Evolutionary conservation across 2,113 vertebrate species (phyloP).

Genomic region (Scomber japonicus): DNA sequence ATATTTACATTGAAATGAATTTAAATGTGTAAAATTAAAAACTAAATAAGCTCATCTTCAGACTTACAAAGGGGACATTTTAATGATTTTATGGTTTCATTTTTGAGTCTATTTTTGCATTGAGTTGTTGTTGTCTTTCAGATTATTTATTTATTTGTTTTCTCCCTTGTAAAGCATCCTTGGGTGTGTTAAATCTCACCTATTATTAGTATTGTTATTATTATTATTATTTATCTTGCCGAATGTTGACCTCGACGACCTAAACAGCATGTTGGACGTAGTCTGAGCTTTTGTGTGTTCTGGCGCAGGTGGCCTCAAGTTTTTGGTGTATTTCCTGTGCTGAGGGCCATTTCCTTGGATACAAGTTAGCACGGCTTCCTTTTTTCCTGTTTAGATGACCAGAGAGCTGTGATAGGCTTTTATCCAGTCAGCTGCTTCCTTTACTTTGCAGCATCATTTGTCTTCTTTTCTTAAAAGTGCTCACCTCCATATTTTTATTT

Average conservation of each 20-base stretch:
- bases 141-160: not conserved
- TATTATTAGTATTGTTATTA: no score
- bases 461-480: slow-evolving; percentile 19
- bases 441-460: slow-evolving; percentile 35
- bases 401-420: slow-evolving; percentile 59
- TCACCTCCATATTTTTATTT: slow-evolving; percentile 1
- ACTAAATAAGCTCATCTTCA: no score
- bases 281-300: slow-evolving; percentile 32
- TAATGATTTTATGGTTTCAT: no score
- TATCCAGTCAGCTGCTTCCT: slow-evolving; percentile 77
- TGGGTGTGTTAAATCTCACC: no score
- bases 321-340: slow-evolving; percentile 82
- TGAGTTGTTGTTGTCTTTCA: not conserved
- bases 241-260: slow-evolving; percentile 20
- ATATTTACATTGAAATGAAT: not conserved
- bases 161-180: no score
- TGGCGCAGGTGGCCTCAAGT: slow-evolving; percentile 48
- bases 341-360: slow-evolving; percentile 82
- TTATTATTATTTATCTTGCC: not conserved
- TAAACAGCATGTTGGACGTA: not conserved
- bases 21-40: not conserved
- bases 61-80: no score
- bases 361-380: slow-evolving; percentile 82
- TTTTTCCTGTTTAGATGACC: slow-evolving; percentile 86
- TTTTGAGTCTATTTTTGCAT: not conserved